Conservation (phyloP, 2,797 vertebrate species). For the Sphenopsis melanotis region DNA sequence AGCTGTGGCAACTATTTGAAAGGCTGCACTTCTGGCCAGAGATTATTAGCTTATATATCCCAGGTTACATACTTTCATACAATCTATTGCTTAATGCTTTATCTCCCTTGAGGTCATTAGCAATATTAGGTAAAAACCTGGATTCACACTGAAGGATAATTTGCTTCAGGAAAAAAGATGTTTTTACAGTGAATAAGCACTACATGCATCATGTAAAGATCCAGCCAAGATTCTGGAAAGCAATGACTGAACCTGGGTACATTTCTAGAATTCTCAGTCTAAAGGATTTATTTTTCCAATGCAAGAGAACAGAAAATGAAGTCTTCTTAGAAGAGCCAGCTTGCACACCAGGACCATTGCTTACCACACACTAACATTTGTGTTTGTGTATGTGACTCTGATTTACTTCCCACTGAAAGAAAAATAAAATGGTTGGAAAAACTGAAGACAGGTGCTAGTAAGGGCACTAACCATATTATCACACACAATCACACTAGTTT, state of each 20-base stretch:
- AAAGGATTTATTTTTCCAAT: not conserved
- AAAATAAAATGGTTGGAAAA: not conserved
- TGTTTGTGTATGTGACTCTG: not conserved
- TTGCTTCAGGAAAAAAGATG: not conserved
- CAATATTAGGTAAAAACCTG: not conserved
- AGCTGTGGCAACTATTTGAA: not conserved
- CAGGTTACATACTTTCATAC: not conserved
- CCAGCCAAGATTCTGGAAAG: not conserved
- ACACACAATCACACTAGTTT: not conserved
- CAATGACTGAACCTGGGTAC: rapidly evolving
- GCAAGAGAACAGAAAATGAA: not conserved
- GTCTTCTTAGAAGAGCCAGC: not conserved
- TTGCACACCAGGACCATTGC: not conserved
- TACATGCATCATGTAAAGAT: not conserved
- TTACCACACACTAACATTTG: not conserved
- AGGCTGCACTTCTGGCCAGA: not conserved
- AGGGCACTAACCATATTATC: not conserved
- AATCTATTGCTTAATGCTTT: not conserved
- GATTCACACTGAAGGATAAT: not conserved
- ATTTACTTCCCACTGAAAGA: not conserved
- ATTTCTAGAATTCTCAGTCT: not conserved
- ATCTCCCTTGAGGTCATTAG: not conserved
- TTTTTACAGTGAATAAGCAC: not conserved
- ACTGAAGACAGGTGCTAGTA: not conserved
- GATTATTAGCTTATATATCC: not conserved